Evolutionary conservation across 2,797 vertebrate genomes (phyloP), one percentile per base, ranked within the genome.

Genomic region (Thunnus albacares): DNA sequence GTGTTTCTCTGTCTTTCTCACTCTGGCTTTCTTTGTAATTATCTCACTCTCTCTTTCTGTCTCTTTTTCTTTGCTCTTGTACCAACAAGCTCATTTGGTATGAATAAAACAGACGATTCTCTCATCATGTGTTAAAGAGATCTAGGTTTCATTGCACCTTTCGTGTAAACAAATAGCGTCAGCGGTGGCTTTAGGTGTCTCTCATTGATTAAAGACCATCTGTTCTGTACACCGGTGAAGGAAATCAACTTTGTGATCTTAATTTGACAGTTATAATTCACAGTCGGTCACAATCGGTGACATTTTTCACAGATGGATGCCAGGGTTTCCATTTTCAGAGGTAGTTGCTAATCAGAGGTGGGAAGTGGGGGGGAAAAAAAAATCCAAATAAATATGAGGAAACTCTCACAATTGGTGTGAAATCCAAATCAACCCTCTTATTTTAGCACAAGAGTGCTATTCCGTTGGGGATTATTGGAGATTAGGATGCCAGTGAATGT

Each of bases 381-480:
- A 68, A 75, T 10, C 12, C 22, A 60, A 62, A 73, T 30, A 75
- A 51, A 82, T 78, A 80, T 75, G 61, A 66, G 63, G 60, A 77
- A 72, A 67, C 63, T 74, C 77, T 81, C 82, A 84, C 71, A 72
- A 79, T 89, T 76, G 61, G 57, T 90, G 79, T 83, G 72, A 87
- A 83, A 92, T 85, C 79, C 51, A 84, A 85, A 89, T 89, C 81
- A 88, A 71, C 73, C 24, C 22, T 75, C 77, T 82, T 87, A 84
- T 89, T 91, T 89, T 83, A 86, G 82, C 79, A 77, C 67, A 45
- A 76, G 69, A 49, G 45, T 81, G 80, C 64, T 55, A 66, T 90
- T 87, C 79, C 60, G 59, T 28, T 55, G 71, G 69, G 85, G 85
- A 93, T 93, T 90, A 91, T 82, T 78, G 47, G 75, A 92, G 92